Percentiles rank a stretch among this genome's conserved stretches.
Evolutionary conservation across 2,113 vertebrate species (phyloP).

Genomic region (Megaptera novaeangliae): DNA sequence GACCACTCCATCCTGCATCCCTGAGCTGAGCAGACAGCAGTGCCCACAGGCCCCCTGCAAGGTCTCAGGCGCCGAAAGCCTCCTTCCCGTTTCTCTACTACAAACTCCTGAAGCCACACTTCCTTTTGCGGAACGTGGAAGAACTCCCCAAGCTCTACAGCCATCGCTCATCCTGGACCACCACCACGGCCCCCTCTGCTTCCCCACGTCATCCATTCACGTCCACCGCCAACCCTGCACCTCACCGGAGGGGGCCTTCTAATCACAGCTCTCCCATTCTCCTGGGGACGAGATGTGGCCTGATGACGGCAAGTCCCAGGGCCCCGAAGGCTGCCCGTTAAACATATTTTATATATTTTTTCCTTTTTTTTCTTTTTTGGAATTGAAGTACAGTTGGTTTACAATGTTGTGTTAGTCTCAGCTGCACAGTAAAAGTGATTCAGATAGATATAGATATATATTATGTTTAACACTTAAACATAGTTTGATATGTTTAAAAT

Average conservation of each 20-base stretch:
- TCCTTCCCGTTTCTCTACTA: accelerated
- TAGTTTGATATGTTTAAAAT: neutral
- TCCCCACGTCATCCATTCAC: accelerated
- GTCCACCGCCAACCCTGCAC: accelerated
- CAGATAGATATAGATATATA: neutral
- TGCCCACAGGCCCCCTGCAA: accelerated
- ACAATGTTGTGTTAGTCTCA: neutral
- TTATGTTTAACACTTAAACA: neutral
- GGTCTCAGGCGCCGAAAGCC: accelerated
- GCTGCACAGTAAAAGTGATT: neutral
- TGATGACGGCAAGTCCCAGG: neutral
- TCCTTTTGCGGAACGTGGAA: neutral
- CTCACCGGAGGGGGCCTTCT: no score
- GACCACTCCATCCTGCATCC: accelerated
- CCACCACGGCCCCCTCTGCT: accelerated
- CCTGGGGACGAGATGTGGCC: accelerated
- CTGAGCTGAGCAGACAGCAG: accelerated
- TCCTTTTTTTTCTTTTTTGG: neutral
- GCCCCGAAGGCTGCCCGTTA: neutral
- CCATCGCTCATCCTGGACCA: accelerated
- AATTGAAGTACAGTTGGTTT: neutral
- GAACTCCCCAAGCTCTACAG: accelerated
- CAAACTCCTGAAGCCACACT: accelerated
- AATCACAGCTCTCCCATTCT: neutral
- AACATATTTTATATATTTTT: neutral